phyloP scores from a whole-genome alignment of 1,140 invertebrate species.

The Sesamia nonagrioides region DNA sequence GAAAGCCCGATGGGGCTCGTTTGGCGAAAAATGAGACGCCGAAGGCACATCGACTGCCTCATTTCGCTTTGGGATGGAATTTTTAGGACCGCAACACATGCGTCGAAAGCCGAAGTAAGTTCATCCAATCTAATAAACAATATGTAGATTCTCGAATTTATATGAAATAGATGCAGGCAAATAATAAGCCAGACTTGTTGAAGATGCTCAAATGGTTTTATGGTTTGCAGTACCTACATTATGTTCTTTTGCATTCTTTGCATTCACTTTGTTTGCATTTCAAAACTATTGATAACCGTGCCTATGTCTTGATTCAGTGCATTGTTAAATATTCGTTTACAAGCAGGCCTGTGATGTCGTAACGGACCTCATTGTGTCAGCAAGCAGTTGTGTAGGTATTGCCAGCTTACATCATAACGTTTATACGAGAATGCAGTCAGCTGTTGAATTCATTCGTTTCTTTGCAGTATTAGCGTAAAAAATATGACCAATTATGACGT shows the following conservation, averaged over 20 bases:
- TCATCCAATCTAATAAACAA: not conserved
- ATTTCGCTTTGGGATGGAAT: conserved; percentile 44
- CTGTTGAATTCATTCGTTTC: conserved; percentile 41
- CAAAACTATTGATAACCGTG: conserved; percentile 6
- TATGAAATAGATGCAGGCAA: not conserved
- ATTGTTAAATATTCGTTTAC: conserved; percentile 50
- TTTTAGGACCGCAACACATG: conserved; percentile 29
- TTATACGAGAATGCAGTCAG: conserved; percentile 42
- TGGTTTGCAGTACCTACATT: not conserved
- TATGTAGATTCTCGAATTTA: not conserved
- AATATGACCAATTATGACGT: conserved; percentile 40
- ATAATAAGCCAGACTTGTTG: not conserved
- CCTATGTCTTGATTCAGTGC: conserved; percentile 15
- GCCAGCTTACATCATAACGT: conserved; percentile 37
- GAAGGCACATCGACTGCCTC: conserved; percentile 29
- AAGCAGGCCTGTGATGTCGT: conserved; percentile 34
- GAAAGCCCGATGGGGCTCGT: conserved; percentile 68
- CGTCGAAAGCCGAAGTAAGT: not conserved
- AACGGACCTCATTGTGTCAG: conserved; percentile 50
- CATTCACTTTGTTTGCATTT: conserved; percentile 2
- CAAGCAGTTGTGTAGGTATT: conserved; percentile 33
- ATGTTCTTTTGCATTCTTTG: not conserved
- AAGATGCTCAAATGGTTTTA: not conserved
- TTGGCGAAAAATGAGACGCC: conserved; percentile 67
- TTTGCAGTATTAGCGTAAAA: conserved; percentile 15